Conservation (phyloP, 2,888 invertebrate species). For the Meloe dianella region DNA sequence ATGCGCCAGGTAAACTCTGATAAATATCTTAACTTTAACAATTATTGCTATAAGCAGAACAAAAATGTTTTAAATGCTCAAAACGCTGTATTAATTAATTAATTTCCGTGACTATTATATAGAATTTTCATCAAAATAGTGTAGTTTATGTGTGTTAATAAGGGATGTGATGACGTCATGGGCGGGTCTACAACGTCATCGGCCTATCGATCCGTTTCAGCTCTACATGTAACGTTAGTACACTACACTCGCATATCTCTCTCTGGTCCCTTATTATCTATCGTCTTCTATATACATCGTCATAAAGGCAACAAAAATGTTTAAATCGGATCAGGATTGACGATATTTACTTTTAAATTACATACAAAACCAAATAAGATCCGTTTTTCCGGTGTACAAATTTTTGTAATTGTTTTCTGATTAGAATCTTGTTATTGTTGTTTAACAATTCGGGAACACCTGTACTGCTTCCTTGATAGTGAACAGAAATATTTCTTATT, state of each 20-base stretch:
- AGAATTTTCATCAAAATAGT: background rate
- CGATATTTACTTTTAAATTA: constrained; percentile 2
- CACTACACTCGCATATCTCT: background rate
- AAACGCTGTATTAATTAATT: no score
- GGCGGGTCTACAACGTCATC: constrained; percentile 40
- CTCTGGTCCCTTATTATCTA: background rate
- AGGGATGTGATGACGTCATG: constrained; percentile 39
- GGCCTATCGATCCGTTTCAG: constrained; percentile 33
- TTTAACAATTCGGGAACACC: background rate
- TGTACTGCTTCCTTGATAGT: background rate
- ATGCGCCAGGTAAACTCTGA: background rate
- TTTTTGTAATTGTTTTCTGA: background rate
- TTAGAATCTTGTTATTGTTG: background rate
- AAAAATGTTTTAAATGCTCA: background rate
- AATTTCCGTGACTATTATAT: background rate
- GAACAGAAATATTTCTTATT: no score
- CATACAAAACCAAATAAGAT: background rate
- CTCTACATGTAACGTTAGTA: constrained; percentile 15
- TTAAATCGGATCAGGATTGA: background rate
- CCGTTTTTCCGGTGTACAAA: background rate
- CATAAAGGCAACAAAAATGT: background rate
- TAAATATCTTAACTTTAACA: background rate
- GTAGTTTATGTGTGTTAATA: background rate
- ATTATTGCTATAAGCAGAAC: no score
- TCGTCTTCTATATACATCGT: background rate